phyloP scores from a whole-genome alignment of 2,888 invertebrate species.

The Meghimatium bilineatum region DNA sequence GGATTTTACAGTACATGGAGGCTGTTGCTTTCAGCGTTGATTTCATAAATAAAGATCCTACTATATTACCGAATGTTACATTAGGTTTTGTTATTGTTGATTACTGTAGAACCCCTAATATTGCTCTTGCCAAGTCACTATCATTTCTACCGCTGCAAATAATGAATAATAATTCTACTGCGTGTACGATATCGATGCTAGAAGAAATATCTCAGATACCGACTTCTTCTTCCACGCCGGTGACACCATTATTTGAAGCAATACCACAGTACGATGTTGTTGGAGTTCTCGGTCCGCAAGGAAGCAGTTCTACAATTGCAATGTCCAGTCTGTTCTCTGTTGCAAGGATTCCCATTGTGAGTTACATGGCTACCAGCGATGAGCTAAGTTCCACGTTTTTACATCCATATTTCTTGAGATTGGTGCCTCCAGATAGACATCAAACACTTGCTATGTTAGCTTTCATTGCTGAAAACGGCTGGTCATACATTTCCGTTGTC shows the following conservation, averaged over 20 bases:
- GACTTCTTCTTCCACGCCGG: not conserved
- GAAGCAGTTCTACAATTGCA: constrained; percentile 53
- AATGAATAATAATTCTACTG: not conserved
- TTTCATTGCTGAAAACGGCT: constrained; percentile 78
- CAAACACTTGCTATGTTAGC: constrained; percentile 59
- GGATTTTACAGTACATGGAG: constrained; percentile 31
- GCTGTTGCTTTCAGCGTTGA: constrained; percentile 18
- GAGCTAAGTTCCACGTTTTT: constrained; percentile 57
- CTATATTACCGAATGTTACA: constrained; percentile 26
- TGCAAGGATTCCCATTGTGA: constrained; percentile 51
- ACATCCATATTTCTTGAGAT: constrained; percentile 66
- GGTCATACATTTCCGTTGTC: constrained; percentile 87
- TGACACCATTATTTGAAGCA: not conserved
- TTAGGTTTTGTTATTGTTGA: constrained; percentile 36
- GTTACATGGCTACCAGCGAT: constrained; percentile 60
- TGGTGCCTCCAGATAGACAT: constrained; percentile 62
- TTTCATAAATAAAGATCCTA: constrained; percentile 6
- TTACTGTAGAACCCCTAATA: constrained; percentile 32
- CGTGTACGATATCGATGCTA: not conserved
- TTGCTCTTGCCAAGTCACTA: constrained; percentile 24
- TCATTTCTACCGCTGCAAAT: constrained; percentile 21
- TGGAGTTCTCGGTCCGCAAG: constrained; percentile 53
- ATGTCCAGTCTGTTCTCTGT: constrained; percentile 58
- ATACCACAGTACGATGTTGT: constrained; percentile 53
- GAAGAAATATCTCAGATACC: not conserved